Evolutionary conservation across 2,797 vertebrate species (phyloP).

Genomic region (Alcedo quadribrachys): DNA sequence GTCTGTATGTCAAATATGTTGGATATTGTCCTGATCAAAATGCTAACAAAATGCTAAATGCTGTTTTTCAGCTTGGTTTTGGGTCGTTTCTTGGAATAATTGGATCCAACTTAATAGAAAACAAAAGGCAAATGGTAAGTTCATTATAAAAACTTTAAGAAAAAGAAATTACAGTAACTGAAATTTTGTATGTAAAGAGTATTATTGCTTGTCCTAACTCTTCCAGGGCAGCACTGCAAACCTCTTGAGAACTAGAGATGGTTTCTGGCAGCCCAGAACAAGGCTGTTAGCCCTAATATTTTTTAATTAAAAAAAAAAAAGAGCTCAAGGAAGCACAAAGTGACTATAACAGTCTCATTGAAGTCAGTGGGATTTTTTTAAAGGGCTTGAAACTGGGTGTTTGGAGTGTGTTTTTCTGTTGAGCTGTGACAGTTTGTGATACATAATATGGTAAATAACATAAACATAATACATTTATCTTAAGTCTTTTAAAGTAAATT

Average conservation of each 20-base stretch:
- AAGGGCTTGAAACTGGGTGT: neutral
- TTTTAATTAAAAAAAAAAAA: neutral
- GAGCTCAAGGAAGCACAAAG: neutral
- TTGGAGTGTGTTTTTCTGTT: neutral
- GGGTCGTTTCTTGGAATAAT: conserved; percentile 99
- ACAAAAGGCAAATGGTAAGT: conserved; percentile 99
- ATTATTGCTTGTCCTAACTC: neutral
- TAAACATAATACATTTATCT: neutral
- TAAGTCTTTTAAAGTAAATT: neutral
- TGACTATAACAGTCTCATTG: neutral
- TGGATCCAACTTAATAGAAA: conserved; percentile 96
- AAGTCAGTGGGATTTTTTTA: neutral
- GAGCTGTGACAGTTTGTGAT: neutral
- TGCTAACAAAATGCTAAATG: conserved; percentile 33
- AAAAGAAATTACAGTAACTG: neutral
- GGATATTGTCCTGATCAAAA: neutral
- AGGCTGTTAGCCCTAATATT: neutral
- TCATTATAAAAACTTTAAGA: neutral
- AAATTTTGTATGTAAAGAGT: neutral
- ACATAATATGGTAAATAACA: neutral
- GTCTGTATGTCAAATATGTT: neutral
- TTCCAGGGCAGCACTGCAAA: neutral
- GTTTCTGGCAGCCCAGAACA: neutral
- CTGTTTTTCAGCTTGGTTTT: conserved; percentile 92
- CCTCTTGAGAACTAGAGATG: neutral